Evolutionary conservation across 2,797 vertebrate genomes (phyloP).

Genomic region (Cuculus canorus): DNA sequence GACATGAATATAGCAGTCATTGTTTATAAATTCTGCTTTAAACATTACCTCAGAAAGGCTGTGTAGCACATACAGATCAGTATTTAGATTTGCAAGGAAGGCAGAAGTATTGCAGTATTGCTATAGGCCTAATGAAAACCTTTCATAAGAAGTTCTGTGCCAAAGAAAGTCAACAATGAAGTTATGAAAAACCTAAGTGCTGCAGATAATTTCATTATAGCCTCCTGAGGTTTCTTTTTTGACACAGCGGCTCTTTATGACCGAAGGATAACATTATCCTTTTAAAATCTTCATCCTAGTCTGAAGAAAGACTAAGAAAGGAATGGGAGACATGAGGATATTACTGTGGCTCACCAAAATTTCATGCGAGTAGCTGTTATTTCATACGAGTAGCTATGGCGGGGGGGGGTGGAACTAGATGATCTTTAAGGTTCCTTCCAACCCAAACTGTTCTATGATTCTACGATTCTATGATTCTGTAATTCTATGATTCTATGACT

Average conservation of each 20-base stretch:
- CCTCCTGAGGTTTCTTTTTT: background rate
- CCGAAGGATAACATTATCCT: background rate
- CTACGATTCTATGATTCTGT: too few relatives aligned
- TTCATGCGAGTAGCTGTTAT: background rate
- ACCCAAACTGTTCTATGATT: too few relatives aligned
- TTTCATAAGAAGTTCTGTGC: background rate
- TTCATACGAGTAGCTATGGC: too few relatives aligned
- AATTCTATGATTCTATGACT: too few relatives aligned
- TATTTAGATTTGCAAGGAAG: background rate
- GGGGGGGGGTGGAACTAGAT: too few relatives aligned
- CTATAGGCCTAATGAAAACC: background rate
- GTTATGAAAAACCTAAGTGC: background rate
- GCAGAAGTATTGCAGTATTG: background rate
- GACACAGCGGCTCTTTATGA: background rate
- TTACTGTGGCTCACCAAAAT: background rate
- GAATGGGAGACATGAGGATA: background rate
- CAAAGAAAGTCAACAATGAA: background rate
- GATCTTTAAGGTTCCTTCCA: too few relatives aligned
- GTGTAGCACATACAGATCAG: background rate
- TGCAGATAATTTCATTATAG: slow-evolving; percentile 8
- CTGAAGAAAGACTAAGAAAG: background rate
- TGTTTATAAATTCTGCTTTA: background rate
- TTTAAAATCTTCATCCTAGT: background rate
- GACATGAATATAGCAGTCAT: background rate
- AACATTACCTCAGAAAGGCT: background rate